These are phyloP conservation scores for Aphelinus certus DNA, from an alignment of 1,140 invertebrate species.

Conservation along the genomic window DNA sequence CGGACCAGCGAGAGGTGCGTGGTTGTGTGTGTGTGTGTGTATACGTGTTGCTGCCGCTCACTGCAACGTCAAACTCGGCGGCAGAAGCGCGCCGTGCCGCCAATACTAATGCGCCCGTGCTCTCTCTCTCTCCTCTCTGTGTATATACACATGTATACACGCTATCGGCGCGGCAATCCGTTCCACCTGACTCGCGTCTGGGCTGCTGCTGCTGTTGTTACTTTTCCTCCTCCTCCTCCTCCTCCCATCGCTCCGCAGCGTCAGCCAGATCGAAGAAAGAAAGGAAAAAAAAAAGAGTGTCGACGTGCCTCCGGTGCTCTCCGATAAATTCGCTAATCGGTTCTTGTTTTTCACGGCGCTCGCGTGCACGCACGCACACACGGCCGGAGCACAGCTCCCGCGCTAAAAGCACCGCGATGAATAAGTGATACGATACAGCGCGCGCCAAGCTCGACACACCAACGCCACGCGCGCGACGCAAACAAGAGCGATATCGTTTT, in stretches of 20 bases:
- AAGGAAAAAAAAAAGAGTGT: slow-evolving; percentile 4
- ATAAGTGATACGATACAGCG: slow-evolving; percentile 5
- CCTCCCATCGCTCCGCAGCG: background rate
- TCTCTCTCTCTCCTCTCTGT: slow-evolving; percentile 34
- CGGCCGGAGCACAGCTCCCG: background rate
- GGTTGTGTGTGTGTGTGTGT: slow-evolving; percentile 28
- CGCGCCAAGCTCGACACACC: too few relatives aligned
- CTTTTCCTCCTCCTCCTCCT: slow-evolving; percentile 2
- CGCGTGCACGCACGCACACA: background rate
- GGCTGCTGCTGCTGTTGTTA: too few relatives aligned
- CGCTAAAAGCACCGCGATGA: slow-evolving; percentile 29
- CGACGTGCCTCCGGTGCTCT: background rate
- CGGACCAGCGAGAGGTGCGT: slow-evolving; percentile 45
- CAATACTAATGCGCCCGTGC: slow-evolving; percentile 52
- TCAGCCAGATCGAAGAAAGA: background rate
- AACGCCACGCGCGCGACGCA: background rate
- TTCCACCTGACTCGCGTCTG: slow-evolving; percentile 37
- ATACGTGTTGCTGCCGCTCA: slow-evolving; percentile 51
- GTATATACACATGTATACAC: background rate
- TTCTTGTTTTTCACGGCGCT: background rate
- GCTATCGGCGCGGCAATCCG: slow-evolving; percentile 39
- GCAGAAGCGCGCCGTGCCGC: slow-evolving; percentile 37
- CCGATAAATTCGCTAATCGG: slow-evolving; percentile 32
- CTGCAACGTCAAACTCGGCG: slow-evolving; percentile 56
- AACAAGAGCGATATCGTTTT: slow-evolving; percentile 25